These are phyloP conservation scores for Dendronephthya gigantea DNA, from an alignment of 64 coral and sea anemone species.

Conservation along the genomic window DNA sequence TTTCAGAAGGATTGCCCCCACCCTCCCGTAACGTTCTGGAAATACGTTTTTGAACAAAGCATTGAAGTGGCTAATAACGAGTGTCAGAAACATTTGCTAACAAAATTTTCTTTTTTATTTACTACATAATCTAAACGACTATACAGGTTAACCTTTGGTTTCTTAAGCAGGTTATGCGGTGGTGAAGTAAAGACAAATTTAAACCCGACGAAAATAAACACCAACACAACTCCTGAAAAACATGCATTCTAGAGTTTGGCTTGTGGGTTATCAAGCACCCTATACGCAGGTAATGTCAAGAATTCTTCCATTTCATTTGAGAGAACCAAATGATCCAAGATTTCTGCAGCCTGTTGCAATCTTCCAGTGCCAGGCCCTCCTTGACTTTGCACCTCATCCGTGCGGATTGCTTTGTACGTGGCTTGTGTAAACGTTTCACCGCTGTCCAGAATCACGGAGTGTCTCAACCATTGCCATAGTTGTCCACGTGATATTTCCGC, in stretches of 20 bases:
- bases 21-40: no score
- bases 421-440: conserved; percentile 47
- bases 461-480: conserved; percentile 81
- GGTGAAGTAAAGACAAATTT: no score
- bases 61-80: no score
- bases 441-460: conserved; percentile 47
- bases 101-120: no score
- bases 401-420: conserved; percentile 48
- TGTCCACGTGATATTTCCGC: conserved; percentile 91
- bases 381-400: conserved; percentile 67
- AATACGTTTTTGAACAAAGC: no score
- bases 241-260: conserved; percentile 55
- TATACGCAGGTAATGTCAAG: conserved; percentile 83
- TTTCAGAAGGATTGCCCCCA: no score
- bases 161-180: no score
- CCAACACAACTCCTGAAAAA: no score
- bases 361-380: conserved; percentile 59
- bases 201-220: no score
- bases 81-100: no score
- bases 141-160: no score
- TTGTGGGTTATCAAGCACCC: conserved; percentile 62
- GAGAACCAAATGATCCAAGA: conserved; percentile 78
- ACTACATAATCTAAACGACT: no score
- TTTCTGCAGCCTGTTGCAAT: conserved; percentile 57
- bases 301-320: conserved; percentile 83